Base-by-base conservation (phyloP, 2,113 vertebrate genomes). In the Rutilus rutilus region DNA sequence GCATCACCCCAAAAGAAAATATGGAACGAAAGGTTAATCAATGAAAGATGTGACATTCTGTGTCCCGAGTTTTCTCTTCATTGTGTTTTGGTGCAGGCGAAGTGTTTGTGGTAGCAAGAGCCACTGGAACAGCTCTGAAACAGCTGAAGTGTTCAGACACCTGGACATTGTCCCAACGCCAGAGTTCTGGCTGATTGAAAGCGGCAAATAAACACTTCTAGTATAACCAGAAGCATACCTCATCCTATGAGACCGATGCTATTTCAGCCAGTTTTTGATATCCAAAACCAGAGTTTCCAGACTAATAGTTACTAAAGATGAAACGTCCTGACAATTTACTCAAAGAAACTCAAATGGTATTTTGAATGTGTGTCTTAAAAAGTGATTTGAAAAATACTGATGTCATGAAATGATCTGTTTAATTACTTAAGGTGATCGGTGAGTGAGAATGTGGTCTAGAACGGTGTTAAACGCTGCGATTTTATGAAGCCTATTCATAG, bases 141-240 rank as follows among this genome's bases (percentile, higher is more conserved):
- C 10, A 23, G 74, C 21, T 73, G 71, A 60, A 33, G 62, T 60
- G 67, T 88, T 86, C 67, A 75, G 78, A 69, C 73, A 42, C 54
- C 33, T 86, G 23, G 84, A 88, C 67, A 78, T 57, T 64, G 86
- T 83, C 30, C 85, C 69, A 64, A 36, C 5, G 60, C 60, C 82
- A 77, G 59, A 74, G 82, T 42, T 75, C 77, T 69, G 78, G 50
- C 78, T 83, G 87, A 45, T 73, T 59, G 42, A 80, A 65, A 79
- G 19, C 25, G 57, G 85, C 67, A 86, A 88, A 86, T 88, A 90
- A 88, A 90, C 87, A 88, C 65, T 33, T 81, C 67, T 82, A 69
- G 27, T 62, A 82, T 47, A 79, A 84, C 78, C 73, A 79, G 78
- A 84, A 64, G 62, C 69, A 67, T 83, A 87, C 79, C 74, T 83